Percentiles rank a stretch among this genome's conserved stretches.
These are phyloP conservation scores for Lampris megalopsis DNA, from an alignment of 2,113 vertebrate species.

Conservation along the genomic window DNA sequence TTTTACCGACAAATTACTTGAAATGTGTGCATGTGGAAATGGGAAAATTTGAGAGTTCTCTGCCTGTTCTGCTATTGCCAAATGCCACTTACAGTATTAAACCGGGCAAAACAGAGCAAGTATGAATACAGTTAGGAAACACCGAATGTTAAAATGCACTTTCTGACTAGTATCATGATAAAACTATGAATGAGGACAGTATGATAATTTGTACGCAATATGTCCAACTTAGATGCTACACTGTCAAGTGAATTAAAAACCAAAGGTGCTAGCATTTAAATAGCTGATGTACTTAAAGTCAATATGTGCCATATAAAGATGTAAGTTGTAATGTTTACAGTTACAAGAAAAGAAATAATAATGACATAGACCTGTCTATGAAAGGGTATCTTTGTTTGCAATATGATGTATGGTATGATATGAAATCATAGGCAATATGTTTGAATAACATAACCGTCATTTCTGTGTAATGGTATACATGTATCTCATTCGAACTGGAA, in stretches of 20 bases:
- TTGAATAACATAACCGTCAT: slow-evolving; percentile 21
- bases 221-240: slow-evolving; percentile 30
- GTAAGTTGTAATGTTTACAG: slow-evolving; percentile 39
- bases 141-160: slow-evolving; percentile 72
- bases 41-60: slow-evolving; percentile 5
- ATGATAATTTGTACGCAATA: slow-evolving; percentile 17
- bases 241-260: slow-evolving; percentile 30
- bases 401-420: slow-evolving; percentile 20
- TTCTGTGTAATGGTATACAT: slow-evolving; percentile 36
- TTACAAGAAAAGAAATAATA: slow-evolving; percentile 27
- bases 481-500: slow-evolving; percentile 52
- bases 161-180: slow-evolving; percentile 44
- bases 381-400: slow-evolving; percentile 15
- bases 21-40: slow-evolving; percentile 30
- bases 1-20: slow-evolving; percentile 58
- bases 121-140: slow-evolving; percentile 17
- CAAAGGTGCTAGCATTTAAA: slow-evolving; percentile 47
- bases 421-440: slow-evolving; percentile 16
- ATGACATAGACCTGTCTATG: slow-evolving; percentile 27
- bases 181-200: slow-evolving; percentile 22
- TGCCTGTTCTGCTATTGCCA: slow-evolving; percentile 27
- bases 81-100: slow-evolving; percentile 62
- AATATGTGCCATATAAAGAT: slow-evolving; percentile 53
- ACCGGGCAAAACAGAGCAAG: slow-evolving; percentile 31
- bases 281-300: slow-evolving; percentile 31